phyloP scores from a whole-genome alignment of 1,140 invertebrate species.

The Penaeus vannamei region DNA sequence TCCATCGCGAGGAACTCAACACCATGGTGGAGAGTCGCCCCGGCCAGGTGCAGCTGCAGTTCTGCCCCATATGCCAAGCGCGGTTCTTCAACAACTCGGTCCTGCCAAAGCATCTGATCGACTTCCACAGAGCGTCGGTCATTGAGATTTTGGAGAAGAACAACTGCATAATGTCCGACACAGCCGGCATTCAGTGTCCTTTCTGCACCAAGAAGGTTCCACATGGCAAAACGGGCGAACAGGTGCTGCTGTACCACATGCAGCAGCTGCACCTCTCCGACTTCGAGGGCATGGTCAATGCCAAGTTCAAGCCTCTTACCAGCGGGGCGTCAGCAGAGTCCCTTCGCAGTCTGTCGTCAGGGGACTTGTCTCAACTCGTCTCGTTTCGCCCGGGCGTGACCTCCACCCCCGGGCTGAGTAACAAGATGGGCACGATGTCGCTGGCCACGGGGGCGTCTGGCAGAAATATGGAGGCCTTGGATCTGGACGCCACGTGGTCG shows the following conservation, averaged over 20 bases:
- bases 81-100: constrained; percentile 65
- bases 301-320: constrained; percentile 55
- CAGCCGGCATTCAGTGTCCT: constrained; percentile 63
- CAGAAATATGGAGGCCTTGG: constrained; percentile 55
- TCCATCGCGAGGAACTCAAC: constrained; percentile 61
- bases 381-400: constrained; percentile 51
- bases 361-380: constrained; percentile 18
- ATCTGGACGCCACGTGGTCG: constrained; percentile 60
- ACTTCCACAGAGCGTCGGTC: constrained; percentile 66
- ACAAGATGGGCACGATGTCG: constrained; percentile 48
- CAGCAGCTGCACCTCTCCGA: constrained; percentile 57
- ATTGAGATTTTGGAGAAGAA: constrained; percentile 63
- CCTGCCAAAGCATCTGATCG: constrained; percentile 64
- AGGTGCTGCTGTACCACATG: constrained; percentile 65
- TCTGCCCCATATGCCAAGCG: constrained; percentile 64
- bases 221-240: constrained; percentile 58
- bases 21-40: constrained; percentile 51
- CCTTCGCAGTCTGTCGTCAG: constrained; percentile 27
- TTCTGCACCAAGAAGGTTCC: constrained; percentile 66
- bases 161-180: constrained; percentile 51
- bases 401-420: constrained; percentile 65
- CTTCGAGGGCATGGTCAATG: constrained; percentile 55
- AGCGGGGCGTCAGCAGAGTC: constrained; percentile 34
- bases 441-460: constrained; percentile 11
- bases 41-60: constrained; percentile 56